Evolutionary conservation across 2,888 invertebrate genomes (phyloP), one percentile per base, ranked within the genome.

Genomic region (Drosophila longiperda): DNA sequence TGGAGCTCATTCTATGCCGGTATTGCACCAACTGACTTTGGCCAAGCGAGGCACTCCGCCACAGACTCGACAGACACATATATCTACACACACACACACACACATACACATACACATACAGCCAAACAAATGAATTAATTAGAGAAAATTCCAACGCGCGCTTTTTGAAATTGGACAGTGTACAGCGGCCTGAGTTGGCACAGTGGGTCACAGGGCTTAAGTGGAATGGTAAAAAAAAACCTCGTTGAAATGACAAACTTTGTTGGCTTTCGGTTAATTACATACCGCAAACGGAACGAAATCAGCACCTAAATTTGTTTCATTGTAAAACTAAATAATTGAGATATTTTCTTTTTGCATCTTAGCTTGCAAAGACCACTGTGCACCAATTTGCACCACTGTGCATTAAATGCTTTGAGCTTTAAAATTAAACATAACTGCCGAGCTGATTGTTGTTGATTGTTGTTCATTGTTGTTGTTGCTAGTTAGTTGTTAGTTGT

Each of bases 341-440:
- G 6, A 20, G 7, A n/a, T n/a, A n/a, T 20, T 42, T 20, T 12
- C 1, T 45, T 2, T 12, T 9, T 20, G 4, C 20, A 17, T 9
- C 4, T 9, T 26, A 17, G 3, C 34, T 62, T 40, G 40, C 9
- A 8, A 7, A 20, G 11, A 6, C 75, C 89, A 85, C 82, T 77
- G 77, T 85, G 75, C 66, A 55, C 29, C 29, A 29, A 29, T 8
- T 54, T 32, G 45, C 8, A 36, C 75, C 89, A 85, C 84, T 77
- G 77, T 85, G 75, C 66, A 55, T 66, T 61, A 68, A 75, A 75
- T 74, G 69, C 65, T 67, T 57, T 69, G 55, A 60, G 73, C 75
- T 83, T 68, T 83, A 68, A 79, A 82, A 83, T 80, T 87, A 75
- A 83, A 89, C 77, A 85, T 89, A 85, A 79, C 87, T 77, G 84